Evolutionary conservation across 2,888 invertebrate species (phyloP), one percentile per base, ranked within the genome.

Genomic region (Pherbina coryleti): DNA sequence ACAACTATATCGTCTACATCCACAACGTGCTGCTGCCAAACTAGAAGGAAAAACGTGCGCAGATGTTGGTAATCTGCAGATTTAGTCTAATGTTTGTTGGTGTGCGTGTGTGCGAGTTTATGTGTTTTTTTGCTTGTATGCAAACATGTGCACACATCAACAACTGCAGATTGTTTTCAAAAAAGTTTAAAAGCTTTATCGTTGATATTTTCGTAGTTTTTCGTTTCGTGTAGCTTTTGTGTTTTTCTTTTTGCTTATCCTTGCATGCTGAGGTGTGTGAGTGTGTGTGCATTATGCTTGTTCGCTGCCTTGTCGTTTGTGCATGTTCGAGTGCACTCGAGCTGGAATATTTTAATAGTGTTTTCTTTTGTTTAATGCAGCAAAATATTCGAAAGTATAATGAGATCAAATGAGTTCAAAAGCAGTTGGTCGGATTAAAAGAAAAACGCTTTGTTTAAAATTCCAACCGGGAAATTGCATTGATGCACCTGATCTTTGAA

Each of bases 261-360:
- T 19, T n/a, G 31, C 25, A 9, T 19, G 57, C 44, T 4, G 49
- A 51, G 49, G 28, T 22, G 49, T 60, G 57, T 31, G 72, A 3
- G 57, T 19, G 60, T 22, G 62, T n/a, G 25, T 28, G 64, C 9
- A 64, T 11, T 73, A 34, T 49, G 62, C 51, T 19, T 49, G 75
- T 75, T 19, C 19, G 37, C 55, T 60, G 53, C n/a, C 25, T 19
- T 60, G 5, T 25, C 7, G 51, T 25, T n/a, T 17, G 55, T 55
- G 51, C 22, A 31, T 72, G 37, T 60, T 57, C 31, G 19, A 31
- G 53, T 37, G 53, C 37, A 66, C 62, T 62, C 60, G 28, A 28
- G 76, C 70, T 14, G 76, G 44, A 62, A 62, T 76, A 76, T 76
- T 76, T 76, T 76, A 69, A 76, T 76, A 60, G 51, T 70, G 62